These are phyloP conservation scores for Apogon hyalosoma DNA, from an alignment of 2,797 vertebrate genomes.

Conservation along the genomic window DNA sequence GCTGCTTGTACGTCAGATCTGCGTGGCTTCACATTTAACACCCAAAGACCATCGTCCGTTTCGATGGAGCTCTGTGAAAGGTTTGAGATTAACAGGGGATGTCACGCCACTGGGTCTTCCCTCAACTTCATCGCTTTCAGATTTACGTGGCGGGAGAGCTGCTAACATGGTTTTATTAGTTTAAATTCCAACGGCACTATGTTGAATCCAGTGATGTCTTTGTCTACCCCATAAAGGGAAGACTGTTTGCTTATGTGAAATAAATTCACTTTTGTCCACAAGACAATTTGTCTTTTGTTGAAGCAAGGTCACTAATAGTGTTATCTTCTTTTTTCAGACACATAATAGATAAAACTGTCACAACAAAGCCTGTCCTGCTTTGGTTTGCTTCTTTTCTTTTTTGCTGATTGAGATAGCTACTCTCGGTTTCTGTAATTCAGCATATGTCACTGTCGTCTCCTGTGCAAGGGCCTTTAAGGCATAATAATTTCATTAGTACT, in stretches of 20 bases:
- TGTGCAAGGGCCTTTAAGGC: slow-evolving; percentile 58
- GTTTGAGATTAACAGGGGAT: slow-evolving; percentile 59
- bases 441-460: slow-evolving; percentile 62
- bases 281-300: slow-evolving; percentile 42
- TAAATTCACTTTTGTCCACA: slow-evolving; percentile 26
- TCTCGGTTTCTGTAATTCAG: slow-evolving; percentile 60
- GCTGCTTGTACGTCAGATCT: slow-evolving; percentile 72
- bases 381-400: slow-evolving; percentile 56
- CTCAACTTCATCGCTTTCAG: slow-evolving; percentile 42
- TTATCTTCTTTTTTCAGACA: slow-evolving; percentile 31
- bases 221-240: slow-evolving; percentile 12
- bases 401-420: slow-evolving; percentile 51
- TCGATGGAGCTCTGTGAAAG: slow-evolving; percentile 66
- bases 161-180: slow-evolving; percentile 41
- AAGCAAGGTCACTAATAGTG: slow-evolving; percentile 41
- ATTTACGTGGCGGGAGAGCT: slow-evolving; percentile 42
- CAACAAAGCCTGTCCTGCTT: slow-evolving; percentile 35
- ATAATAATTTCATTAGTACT: slow-evolving; percentile 76
- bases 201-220: slow-evolving; percentile 20
- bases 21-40: slow-evolving; percentile 69
- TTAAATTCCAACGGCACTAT: slow-evolving; percentile 25
- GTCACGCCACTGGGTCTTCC: slow-evolving; percentile 38
- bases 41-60: slow-evolving; percentile 54
- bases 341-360: slow-evolving; percentile 50
- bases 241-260: slow-evolving; percentile 23